Evolutionary conservation across 2,113 vertebrate genomes (phyloP), one percentile per base, ranked within the genome.

Genomic region (Anthoscopus minutus): DNA sequence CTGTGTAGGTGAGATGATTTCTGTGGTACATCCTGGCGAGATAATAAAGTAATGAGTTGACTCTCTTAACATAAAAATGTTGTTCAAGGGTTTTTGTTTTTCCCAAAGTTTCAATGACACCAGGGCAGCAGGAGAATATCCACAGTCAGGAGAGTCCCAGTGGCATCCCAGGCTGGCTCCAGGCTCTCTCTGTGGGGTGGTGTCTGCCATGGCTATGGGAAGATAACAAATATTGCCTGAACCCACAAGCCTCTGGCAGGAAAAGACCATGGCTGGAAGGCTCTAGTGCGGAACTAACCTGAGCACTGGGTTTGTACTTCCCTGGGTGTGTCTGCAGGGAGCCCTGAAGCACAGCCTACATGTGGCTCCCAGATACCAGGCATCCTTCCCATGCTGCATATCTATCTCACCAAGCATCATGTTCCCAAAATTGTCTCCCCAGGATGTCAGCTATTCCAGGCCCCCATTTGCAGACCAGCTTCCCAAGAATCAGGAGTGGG

Each of bases 201-300:
- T 11, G 25, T n/a, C 69, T 56, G 73, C 53, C 12, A 1, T 16
- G 3, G 1, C 76, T 71, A 33, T 4, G 1, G 40, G 53, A 82
- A n/a, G 45, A 16, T 12, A 21, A 48, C 23, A 60, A 60, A 35
- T 13, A 21, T 12, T 30, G 17, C n/a, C 37, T 22, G n/a, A 13
- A 48, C 31, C 40, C 2, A 1, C 28, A 21, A 25, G 30, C 3
- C 0, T 38, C 62, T 22, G 45, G 64, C 35, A 44, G 40, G 69
- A 60, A 48, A 70, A 62, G 9, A 28, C 40, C 12, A 0, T 6
- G 3, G 8, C 28, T 79, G 37, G n/a, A 31, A 54, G 65, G 13
- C 48, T 67, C 31, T 6, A 0, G 33, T 19, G 60, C n/a, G 0
- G 0, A 18, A 15, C 11, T 8, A 50, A 14, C 22, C 56, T 2